Base-by-base conservation (phyloP, 1,140 invertebrate genomes). In the Bombus pascuorum region DNA sequence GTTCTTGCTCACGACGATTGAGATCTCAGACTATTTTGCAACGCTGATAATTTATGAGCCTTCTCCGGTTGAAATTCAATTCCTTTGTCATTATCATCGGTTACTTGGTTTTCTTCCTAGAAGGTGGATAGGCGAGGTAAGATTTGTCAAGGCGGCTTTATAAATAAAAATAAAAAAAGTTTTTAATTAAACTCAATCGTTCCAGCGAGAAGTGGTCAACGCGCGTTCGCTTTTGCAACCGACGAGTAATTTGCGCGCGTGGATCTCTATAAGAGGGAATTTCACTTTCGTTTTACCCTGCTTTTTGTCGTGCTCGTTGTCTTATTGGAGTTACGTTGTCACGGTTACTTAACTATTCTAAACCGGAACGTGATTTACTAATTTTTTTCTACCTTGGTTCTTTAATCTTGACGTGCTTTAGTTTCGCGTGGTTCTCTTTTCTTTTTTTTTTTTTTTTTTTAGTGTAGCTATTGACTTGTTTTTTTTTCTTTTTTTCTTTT, bases 331-430 rank as follows among this genome's bases (percentile, higher is more conserved):
- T 68, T 32, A 57, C 44, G 62, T 37, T 77, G 81, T 57, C 65
- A 70, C 73, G 81, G 65, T 77, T 77, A 28, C 44, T 83, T 70
- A 77, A 77, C 62, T 13, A 25, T 70, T 70, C 44, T 76, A 78
- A 83, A 44, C 47, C 13, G 59, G 34, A 77, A 76, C 47, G 47
- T 22, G 65, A 77, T 44, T 39, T 10, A 12, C 15, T 8, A 3
- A 70, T 53, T 76, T 83, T 75, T 44, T 62, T 47, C 22, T 1
- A 62, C 59, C 28, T n/a, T 28, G 59, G 28, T 13, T 62, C 12
- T n/a, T n/a, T n/a, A n/a, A 62, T 62, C 12, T n/a, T n/a, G 12
- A 62, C 25, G 37, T 3, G 13, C 6, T 37, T 42, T 12, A 42
- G 12, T n/a, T 57, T 34, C 10, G 15, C 5, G 5, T 28, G 25